A percentile compares a stretch with the other conserved stretches of the same genome.
These are phyloP conservation scores for Lacerta bilineata DNA, from an alignment of 2,797 vertebrate species.

Conservation along the genomic window DNA sequence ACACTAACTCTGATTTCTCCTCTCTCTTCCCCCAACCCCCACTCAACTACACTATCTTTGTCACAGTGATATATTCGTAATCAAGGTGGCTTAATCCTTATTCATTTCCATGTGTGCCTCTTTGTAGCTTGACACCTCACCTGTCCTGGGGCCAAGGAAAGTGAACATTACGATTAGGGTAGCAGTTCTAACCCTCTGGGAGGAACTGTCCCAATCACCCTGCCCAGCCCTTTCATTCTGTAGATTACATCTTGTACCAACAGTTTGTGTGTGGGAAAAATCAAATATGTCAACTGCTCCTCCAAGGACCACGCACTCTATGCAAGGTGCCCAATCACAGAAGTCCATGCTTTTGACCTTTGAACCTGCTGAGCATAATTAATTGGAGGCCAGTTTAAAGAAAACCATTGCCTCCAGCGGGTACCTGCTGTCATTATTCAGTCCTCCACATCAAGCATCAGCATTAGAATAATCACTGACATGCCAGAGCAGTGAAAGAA, in stretches of 20 bases:
- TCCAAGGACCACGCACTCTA: constrained; percentile 62
- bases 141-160: constrained; percentile 57
- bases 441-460: constrained; percentile 58
- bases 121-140: constrained; percentile 68
- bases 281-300: constrained; percentile 72
- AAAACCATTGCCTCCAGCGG: constrained; percentile 64
- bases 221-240: constrained; percentile 59
- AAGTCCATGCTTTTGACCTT: constrained; percentile 63
- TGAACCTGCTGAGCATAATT: constrained; percentile 68
- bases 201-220: constrained; percentile 66
- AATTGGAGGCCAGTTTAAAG: constrained; percentile 67
- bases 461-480: constrained; percentile 52
- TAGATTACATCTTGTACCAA: constrained; percentile 71
- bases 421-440: constrained; percentile 60
- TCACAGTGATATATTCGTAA: constrained; percentile 59
- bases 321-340: constrained; percentile 72
- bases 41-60: constrained; percentile 25
- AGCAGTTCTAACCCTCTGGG: constrained; percentile 24
- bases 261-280: constrained; percentile 75
- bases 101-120: constrained; percentile 63
- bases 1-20: neutral
- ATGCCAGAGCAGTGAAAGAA: constrained; percentile 57
- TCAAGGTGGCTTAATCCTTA: constrained; percentile 76
- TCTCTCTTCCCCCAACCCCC: neutral
- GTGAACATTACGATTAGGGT: constrained; percentile 23